Evolutionary conservation across 2,888 invertebrate genomes (phyloP).

Genomic region (Leuctra nigra): DNA sequence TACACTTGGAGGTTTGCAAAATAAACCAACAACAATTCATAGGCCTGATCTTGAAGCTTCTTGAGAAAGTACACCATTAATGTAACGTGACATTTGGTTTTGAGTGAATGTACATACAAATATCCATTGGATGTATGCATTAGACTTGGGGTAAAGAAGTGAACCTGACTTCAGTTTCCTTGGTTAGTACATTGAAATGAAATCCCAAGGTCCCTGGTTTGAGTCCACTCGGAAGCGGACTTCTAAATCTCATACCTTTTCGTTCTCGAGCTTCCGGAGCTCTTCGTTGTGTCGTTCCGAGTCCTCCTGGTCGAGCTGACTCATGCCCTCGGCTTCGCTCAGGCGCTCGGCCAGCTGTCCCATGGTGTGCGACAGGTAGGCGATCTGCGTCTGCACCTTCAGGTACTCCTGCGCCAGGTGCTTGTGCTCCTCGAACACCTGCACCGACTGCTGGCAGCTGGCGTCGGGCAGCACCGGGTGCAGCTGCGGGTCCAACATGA

Average conservation of each 20-base stretch:
- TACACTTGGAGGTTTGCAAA: too few relatives aligned
- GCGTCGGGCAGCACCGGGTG: conserved; percentile 80
- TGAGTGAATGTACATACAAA: too few relatives aligned
- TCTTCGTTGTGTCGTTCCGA: conserved; percentile 50
- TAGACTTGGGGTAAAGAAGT: too few relatives aligned
- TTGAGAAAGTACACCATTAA: too few relatives aligned
- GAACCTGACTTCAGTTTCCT: too few relatives aligned
- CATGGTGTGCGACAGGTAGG: conserved; percentile 70
- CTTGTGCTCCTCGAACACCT: conserved; percentile 84
- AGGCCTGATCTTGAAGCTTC: too few relatives aligned
- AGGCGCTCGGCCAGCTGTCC: conserved; percentile 64
- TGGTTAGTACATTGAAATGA: too few relatives aligned
- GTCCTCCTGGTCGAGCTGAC: conserved; percentile 37
- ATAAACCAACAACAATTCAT: too few relatives aligned
- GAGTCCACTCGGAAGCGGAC: too few relatives aligned
- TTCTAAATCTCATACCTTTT: conserved; percentile 61
- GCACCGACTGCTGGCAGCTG: conserved; percentile 64
- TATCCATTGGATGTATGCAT: too few relatives aligned
- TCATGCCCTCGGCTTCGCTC: conserved; percentile 41
- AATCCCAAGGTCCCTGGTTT: too few relatives aligned
- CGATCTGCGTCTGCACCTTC: conserved; percentile 80
- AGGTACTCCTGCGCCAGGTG: conserved; percentile 78
- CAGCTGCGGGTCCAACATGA: conserved; percentile 73
- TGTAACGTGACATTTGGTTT: too few relatives aligned
- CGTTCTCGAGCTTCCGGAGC: conserved; percentile 57